A percentile compares a stretch with the other conserved stretches of the same genome.
These are phyloP conservation scores for Chymomyza caudatula DNA, from an alignment of 2,888 invertebrate genomes.

Conservation along the genomic window DNA sequence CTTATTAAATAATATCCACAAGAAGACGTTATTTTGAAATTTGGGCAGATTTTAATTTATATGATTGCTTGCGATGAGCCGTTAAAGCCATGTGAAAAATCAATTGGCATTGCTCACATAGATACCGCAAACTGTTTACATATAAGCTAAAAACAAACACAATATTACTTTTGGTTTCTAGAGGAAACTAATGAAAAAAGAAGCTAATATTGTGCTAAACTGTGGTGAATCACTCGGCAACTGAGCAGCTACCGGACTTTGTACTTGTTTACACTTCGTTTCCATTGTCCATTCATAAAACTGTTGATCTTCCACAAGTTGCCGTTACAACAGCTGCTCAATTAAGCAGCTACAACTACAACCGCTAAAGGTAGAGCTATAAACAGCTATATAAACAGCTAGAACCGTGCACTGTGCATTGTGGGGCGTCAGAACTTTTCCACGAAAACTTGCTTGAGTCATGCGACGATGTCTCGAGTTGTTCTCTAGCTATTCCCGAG, in stretches of 20 bases:
- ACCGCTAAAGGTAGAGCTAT: not conserved
- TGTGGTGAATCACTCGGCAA: not conserved
- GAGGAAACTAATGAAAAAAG: not conserved
- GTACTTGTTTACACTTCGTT: not conserved
- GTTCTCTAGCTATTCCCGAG: slow-evolving; percentile 42
- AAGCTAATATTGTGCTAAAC: not conserved
- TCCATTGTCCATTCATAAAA: not conserved
- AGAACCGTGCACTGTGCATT: not conserved
- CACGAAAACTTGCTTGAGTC: slow-evolving; percentile 26
- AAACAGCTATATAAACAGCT: not conserved
- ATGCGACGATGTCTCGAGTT: slow-evolving; percentile 10
- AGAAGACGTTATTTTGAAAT: slow-evolving; percentile 23
- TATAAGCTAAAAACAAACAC: not conserved
- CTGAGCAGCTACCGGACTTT: not conserved
- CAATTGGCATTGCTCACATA: slow-evolving; percentile 22
- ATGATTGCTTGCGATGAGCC: not conserved
- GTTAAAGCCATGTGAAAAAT: slow-evolving; percentile 18
- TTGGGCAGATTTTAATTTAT: slow-evolving; percentile 34
- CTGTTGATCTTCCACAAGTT: not conserved
- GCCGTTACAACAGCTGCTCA: not conserved
- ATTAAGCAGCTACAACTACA: not conserved
- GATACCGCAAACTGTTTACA: not conserved
- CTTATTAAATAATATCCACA: not conserved
- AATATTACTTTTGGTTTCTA: not conserved
- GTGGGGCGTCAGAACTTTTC: slow-evolving; percentile 15